Conservation (phyloP, 2,888 invertebrate genomes). For the Ligdia adustata region DNA sequence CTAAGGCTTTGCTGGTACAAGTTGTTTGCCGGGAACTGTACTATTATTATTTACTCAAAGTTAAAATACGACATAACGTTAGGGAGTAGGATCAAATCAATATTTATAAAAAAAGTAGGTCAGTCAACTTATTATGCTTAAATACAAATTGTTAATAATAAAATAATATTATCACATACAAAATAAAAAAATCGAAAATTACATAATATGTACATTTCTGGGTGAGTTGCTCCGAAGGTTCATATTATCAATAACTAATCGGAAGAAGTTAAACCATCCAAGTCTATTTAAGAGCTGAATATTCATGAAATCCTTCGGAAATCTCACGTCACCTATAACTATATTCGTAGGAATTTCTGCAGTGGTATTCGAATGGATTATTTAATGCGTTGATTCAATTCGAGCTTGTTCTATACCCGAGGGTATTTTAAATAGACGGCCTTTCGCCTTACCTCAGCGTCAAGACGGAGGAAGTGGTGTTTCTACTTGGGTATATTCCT, state of each 20-base stretch:
- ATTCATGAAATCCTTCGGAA: slow-evolving; percentile 16
- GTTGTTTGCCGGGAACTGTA: no score
- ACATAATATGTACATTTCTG: no score
- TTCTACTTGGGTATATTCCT: neutral
- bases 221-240: no score
- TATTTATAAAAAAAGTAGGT: no score
- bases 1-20: no score
- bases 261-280: slow-evolving; percentile 10
- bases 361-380: slow-evolving; percentile 14
- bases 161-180: no score
- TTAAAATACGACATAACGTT: no score
- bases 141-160: no score
- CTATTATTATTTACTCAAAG: no score
- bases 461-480: neutral
- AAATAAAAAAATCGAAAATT: no score
- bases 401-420: slow-evolving; percentile 4
- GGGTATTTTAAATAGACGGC: slow-evolving; percentile 10
- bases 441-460: slow-evolving; percentile 1
- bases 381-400: slow-evolving; percentile 20
- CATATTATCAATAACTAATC: slow-evolving; percentile 1
- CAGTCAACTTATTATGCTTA: no score
- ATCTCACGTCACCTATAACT: slow-evolving; percentile 16
- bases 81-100: no score
- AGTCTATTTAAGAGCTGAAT: slow-evolving; percentile 3
- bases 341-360: slow-evolving; percentile 17